Evolutionary conservation across 2,113 vertebrate species (phyloP).

Genomic region (Taxidea taxus): DNA sequence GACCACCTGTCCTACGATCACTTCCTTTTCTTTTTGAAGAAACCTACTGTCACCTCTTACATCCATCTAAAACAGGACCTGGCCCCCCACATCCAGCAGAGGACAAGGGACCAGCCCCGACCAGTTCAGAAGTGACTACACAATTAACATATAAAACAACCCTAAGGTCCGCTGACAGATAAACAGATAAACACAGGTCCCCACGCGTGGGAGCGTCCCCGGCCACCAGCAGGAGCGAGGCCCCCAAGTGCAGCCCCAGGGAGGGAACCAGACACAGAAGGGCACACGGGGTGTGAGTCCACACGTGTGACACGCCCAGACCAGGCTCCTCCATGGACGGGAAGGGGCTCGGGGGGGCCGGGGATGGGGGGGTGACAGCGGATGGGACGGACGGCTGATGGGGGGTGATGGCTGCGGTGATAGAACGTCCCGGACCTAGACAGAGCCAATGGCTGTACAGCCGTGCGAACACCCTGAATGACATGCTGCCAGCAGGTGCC

Average conservation of each 20-base stretch:
- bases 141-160: neutral
- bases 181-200: neutral
- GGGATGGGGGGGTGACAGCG: too few relatives aligned
- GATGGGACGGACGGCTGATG: accelerated
- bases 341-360: accelerated
- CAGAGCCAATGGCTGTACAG: neutral
- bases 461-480: neutral
- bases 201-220: neutral
- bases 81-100: neutral
- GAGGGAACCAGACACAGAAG: neutral
- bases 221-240: neutral
- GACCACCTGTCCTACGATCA: neutral
- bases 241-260: neutral
- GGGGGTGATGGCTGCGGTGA: neutral
- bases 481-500: too few relatives aligned
- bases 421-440: neutral
- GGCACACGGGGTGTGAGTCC: neutral
- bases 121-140: neutral
- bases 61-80: neutral
- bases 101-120: neutral
- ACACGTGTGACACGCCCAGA: neutral
- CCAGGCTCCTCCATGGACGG: neutral
- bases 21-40: neutral
- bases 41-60: neutral
- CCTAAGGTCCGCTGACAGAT: neutral